Percentiles rank a stretch among this genome's conserved stretches.
phyloP scores from a whole-genome alignment of 1,140 invertebrate species.

The Leptoteleia sp. region DNA sequence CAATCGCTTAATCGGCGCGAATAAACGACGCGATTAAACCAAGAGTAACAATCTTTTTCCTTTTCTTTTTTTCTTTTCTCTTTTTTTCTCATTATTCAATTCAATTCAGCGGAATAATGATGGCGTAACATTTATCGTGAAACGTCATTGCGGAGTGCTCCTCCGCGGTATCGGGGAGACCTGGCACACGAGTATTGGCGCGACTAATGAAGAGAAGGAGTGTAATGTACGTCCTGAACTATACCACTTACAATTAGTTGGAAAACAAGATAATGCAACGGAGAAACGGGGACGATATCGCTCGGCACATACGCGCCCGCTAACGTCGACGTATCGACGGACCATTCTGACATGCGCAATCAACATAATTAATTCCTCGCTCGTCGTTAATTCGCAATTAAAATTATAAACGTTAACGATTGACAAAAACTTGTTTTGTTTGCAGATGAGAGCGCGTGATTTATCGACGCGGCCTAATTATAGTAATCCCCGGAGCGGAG shows the following conservation, averaged over 20 bases:
- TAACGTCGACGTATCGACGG: slow-evolving; percentile 51
- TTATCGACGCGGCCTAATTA: slow-evolving; percentile 69
- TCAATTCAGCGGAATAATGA: slow-evolving; percentile 37
- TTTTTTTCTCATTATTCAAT: slow-evolving; percentile 4
- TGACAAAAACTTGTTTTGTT: slow-evolving; percentile 78
- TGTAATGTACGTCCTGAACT: slow-evolving; percentile 69
- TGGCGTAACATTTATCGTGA: slow-evolving; percentile 46
- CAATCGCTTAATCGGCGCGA: slow-evolving; percentile 4
- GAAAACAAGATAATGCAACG: slow-evolving; percentile 77
- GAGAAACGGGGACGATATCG: slow-evolving; percentile 67
- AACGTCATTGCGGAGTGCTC: slow-evolving; percentile 43
- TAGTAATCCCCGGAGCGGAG: too few species aligned
- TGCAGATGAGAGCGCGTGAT: slow-evolving; percentile 55
- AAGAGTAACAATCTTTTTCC: slow-evolving; percentile 14
- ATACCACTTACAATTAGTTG: slow-evolving; percentile 78
- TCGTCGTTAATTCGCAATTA: slow-evolving; percentile 76
- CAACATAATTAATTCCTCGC: slow-evolving; percentile 78
- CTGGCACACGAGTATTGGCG: slow-evolving; percentile 41
- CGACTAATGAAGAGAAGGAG: slow-evolving; percentile 60
- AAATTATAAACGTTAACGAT: slow-evolving; percentile 78
- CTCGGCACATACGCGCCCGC: slow-evolving; percentile 36
- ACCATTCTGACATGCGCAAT: slow-evolving; percentile 69
- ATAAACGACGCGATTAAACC: slow-evolving; percentile 17
- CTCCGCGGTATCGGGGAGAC: slow-evolving; percentile 14
- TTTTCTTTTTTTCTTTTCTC: too few species aligned